phyloP scores from a whole-genome alignment of 2,113 vertebrate species.

The Nannospalax galili region DNA sequence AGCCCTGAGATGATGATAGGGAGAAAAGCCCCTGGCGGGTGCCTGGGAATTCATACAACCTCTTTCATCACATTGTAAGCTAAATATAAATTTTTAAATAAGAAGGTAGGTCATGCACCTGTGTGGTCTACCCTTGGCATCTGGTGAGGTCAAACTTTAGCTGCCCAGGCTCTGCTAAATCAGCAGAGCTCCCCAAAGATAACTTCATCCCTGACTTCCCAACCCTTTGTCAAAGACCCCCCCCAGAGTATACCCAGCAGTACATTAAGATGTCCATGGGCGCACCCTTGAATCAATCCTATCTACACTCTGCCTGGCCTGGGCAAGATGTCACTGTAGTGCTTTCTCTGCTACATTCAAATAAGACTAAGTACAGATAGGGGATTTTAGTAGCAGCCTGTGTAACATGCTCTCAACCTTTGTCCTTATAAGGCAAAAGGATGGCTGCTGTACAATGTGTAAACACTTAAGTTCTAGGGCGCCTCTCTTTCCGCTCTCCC shows the following conservation, averaged over 20 bases:
- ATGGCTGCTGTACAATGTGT: too few species aligned
- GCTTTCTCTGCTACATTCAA: not conserved
- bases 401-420: not conserved
- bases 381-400: not conserved
- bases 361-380: not conserved
- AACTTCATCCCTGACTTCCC: too few species aligned
- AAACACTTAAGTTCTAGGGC: not conserved
- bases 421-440: not conserved
- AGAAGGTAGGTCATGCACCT: not conserved
- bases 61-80: not conserved
- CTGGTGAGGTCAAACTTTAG: not conserved
- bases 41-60: not conserved
- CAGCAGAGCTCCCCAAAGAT: not conserved
- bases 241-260: not conserved
- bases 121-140: not conserved
- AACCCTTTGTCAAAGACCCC: not conserved
- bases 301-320: not conserved
- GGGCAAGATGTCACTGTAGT: not conserved
- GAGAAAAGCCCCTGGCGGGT: not conserved
- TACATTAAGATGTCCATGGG: not conserved
- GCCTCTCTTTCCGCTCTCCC: not conserved
- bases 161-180: not conserved
- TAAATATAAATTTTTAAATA: not conserved
- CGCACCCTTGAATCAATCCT: not conserved
- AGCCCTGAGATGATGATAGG: not conserved